Percentiles rank a stretch among this genome's conserved stretches.
phyloP scores from a whole-genome alignment of 2,797 vertebrate genomes.

The Phrynocephalus guinanensis region DNA sequence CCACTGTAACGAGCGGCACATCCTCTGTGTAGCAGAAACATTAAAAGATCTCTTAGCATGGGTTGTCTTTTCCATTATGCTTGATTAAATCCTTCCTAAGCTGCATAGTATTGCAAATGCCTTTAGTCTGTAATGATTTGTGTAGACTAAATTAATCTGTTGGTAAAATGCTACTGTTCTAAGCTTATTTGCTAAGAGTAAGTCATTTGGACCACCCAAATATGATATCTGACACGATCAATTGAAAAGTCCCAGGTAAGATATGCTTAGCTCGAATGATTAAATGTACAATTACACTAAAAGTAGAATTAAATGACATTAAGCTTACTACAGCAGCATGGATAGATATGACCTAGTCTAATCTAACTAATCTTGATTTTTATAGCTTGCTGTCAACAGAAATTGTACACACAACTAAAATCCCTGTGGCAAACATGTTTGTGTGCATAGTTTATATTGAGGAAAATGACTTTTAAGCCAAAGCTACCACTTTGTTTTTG shows the following conservation, averaged over 20 bases:
- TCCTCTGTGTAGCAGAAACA: conserved; percentile 11
- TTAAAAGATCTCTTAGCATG: conserved; percentile 52
- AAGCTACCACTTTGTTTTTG: conserved; percentile 1
- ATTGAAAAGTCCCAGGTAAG: conserved; percentile 54
- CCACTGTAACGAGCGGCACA: conserved; percentile 20
- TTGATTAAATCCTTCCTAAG: conserved; percentile 58
- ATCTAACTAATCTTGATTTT: conserved; percentile 40
- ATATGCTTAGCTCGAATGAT: conserved; percentile 52
- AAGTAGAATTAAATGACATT: conserved; percentile 58
- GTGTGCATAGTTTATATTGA: conserved; percentile 38
- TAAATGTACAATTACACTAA: conserved; percentile 61
- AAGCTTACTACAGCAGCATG: conserved; percentile 38
- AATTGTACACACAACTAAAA: conserved; percentile 39
- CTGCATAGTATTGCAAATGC: conserved; percentile 59
- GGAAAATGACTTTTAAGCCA: conserved; percentile 13
- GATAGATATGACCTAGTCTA: conserved; percentile 32
- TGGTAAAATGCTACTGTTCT: conserved; percentile 57
- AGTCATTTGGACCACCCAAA: conserved; percentile 38
- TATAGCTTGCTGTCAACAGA: not conserved
- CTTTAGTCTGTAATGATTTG: conserved; percentile 63
- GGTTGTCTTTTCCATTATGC: conserved; percentile 59
- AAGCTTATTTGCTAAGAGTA: conserved; percentile 47
- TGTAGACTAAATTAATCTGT: conserved; percentile 64
- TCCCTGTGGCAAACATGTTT: conserved; percentile 42
- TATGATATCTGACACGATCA: conserved; percentile 61